A percentile compares a stretch with the other conserved stretches of the same genome.
These are phyloP conservation scores for Benthosema pterotum DNA, from an alignment of 2,797 vertebrate species.

Conservation along the genomic window DNA sequence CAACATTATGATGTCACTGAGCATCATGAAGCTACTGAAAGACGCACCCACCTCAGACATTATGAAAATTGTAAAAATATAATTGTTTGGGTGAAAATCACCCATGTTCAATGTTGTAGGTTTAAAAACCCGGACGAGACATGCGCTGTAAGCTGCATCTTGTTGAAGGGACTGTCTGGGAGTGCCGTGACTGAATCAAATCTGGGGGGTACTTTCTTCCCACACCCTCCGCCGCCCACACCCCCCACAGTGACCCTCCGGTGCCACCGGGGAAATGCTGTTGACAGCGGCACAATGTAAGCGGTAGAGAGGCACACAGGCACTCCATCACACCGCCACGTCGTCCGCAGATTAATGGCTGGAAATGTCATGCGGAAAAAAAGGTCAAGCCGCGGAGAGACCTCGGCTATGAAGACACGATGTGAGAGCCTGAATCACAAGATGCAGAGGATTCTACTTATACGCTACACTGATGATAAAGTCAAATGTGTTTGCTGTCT, in stretches of 20 bases:
- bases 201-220: constrained; percentile 29
- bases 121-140: too few species aligned
- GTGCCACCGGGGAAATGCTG: constrained; percentile 61
- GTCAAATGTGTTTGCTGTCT: too few species aligned
- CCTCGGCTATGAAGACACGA: constrained; percentile 66
- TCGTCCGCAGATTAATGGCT: constrained; percentile 78
- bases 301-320: constrained; percentile 52
- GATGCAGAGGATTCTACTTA: constrained; percentile 38
- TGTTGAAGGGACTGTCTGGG: too few species aligned
- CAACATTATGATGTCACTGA: too few species aligned
- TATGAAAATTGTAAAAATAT: too few species aligned
- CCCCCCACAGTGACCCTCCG: constrained; percentile 51
- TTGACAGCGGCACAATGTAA: constrained; percentile 69
- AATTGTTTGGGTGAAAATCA: too few species aligned
- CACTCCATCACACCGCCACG: constrained; percentile 69
- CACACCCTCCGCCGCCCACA: constrained; percentile 3
- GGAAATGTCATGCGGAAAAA: constrained; percentile 83
- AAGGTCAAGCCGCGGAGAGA: constrained; percentile 77
- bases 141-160: too few species aligned
- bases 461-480: too few species aligned
- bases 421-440: constrained; percentile 44
- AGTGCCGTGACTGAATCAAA: constrained; percentile 66
- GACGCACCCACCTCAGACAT: too few species aligned
- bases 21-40: too few species aligned
- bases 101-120: too few species aligned